Evolutionary conservation across 2,113 vertebrate genomes (phyloP).

Genomic region (Bos taurus): ARS-UCD2.0 NC_037331.1:40821501-40822000

Average conservation of each 20-base stretch:
- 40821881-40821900: not conserved
- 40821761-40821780: not conserved
- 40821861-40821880: not conserved
- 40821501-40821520: not conserved
- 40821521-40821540: accelerated
- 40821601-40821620: accelerated
- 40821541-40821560: accelerated
- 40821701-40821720: not conserved
- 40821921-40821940: not conserved
- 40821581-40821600: not conserved
- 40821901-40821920: not conserved
- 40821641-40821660: not conserved
- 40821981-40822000: not conserved
- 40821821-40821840: not conserved
- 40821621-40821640: not conserved
- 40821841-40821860: not conserved
- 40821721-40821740: not conserved
- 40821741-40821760: not conserved
- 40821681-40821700: not conserved
- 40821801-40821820: not conserved
- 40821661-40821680: not conserved
- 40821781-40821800: not conserved
- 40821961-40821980: not conserved
- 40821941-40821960: not conserved
- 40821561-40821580: not conserved